These are phyloP conservation scores for Chionomys nivalis DNA, from an alignment of 2,113 vertebrate genomes.

Conservation along the genomic window DNA sequence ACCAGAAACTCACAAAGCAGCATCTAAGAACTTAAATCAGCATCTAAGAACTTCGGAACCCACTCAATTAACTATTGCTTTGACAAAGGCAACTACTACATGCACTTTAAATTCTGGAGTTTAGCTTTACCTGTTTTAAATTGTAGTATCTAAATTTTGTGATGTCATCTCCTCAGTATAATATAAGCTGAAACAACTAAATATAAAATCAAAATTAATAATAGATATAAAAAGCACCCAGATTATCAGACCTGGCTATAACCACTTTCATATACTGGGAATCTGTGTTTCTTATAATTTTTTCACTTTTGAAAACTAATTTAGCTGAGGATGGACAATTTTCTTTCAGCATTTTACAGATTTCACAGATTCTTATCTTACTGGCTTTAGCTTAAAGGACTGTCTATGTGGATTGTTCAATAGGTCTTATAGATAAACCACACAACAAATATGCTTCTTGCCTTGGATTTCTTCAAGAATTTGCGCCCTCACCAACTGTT, in stretches of 20 bases:
- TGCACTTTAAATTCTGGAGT: neutral
- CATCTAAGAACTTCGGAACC: neutral
- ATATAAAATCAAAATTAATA: neutral
- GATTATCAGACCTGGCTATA: neutral
- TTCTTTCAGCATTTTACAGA: neutral
- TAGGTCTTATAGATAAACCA: neutral
- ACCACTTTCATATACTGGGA: too few relatives aligned
- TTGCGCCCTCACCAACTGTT: neutral
- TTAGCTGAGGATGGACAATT: neutral
- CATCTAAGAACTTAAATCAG: neutral
- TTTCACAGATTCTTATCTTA: neutral
- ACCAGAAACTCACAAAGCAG: neutral
- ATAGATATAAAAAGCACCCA: neutral
- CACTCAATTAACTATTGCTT: neutral
- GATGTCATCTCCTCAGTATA: neutral
- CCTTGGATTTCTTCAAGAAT: neutral
- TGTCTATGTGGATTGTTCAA: neutral
- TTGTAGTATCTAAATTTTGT: neutral
- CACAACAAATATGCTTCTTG: neutral
- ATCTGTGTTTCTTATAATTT: neutral
- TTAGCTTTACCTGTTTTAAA: neutral
- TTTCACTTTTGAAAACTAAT: conserved; percentile 9
- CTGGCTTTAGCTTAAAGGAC: neutral
- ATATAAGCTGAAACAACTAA: neutral
- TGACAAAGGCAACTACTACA: neutral